phyloP scores from a whole-genome alignment of 2,888 invertebrate genomes.

The Cephus spinipes region DNA sequence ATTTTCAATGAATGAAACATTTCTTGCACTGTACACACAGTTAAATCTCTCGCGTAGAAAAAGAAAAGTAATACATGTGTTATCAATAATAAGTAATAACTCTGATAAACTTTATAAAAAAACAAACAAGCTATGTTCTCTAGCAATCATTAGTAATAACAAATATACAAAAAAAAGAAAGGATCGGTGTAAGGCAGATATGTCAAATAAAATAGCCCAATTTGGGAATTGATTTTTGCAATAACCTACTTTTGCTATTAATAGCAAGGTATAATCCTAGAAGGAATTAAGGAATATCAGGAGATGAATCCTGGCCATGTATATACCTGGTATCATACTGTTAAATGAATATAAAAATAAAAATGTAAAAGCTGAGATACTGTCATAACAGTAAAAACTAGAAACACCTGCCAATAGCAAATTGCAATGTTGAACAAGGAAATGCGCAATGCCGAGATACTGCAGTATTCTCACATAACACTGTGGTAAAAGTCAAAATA shows the following conservation, averaged over 20 bases:
- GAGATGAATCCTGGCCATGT: not conserved
- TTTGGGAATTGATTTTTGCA: constrained; percentile 48
- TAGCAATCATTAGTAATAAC: not conserved
- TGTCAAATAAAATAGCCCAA: constrained; percentile 23
- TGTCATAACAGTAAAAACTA: not conserved
- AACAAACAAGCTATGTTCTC: not conserved
- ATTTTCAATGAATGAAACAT: not conserved
- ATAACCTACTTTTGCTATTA: constrained; percentile 53
- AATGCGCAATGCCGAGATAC: constrained; percentile 28
- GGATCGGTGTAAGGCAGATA: not conserved
- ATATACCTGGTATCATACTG: not conserved
- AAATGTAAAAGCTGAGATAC: not conserved
- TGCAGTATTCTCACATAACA: constrained; percentile 20
- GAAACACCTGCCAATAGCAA: not conserved
- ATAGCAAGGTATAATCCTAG: constrained; percentile 35
- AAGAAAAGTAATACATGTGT: not conserved
- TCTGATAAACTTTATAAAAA: not conserved
- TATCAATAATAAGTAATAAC: not conserved
- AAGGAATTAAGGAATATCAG: not conserved
- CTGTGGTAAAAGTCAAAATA: not conserved
- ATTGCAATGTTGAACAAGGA: constrained; percentile 25
- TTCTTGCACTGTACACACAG: not conserved
- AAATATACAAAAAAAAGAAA: not conserved
- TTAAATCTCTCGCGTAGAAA: not conserved
- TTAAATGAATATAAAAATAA: not conserved